phyloP scores from a whole-genome alignment of 2,888 invertebrate species.

The Mycogona germanica region DNA sequence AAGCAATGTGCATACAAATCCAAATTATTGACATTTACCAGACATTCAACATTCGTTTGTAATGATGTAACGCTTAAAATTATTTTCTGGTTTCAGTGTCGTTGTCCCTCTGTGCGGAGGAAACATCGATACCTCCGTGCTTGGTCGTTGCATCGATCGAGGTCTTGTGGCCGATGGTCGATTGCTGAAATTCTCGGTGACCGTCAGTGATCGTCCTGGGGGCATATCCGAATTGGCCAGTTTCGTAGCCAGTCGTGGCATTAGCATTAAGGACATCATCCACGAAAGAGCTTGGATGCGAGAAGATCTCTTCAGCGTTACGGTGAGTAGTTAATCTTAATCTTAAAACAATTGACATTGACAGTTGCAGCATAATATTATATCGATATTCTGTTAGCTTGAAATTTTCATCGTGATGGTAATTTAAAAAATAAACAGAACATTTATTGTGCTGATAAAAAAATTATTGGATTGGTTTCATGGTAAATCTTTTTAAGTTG shows the following conservation, averaged over 20 bases:
- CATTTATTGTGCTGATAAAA: too few species aligned
- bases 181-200: conserved; percentile 55
- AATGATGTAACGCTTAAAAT: not conserved
- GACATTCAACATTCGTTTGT: not conserved
- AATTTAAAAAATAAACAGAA: too few species aligned
- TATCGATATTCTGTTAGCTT: too few species aligned
- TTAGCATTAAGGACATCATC: conserved; percentile 88
- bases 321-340: conserved; percentile 28
- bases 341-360: conserved; percentile 1
- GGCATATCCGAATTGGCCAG: conserved; percentile 74
- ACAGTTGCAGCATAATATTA: too few species aligned
- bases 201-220: conserved; percentile 73
- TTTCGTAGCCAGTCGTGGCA: conserved; percentile 59
- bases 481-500: too few species aligned
- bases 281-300: conserved; percentile 92
- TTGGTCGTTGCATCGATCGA: conserved; percentile 75
- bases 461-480: too few species aligned
- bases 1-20: conserved; percentile 7
- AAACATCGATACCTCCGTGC: conserved; percentile 82
- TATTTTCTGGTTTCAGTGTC: conserved; percentile 47
- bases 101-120: conserved; percentile 75
- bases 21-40: not conserved
- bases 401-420: too few species aligned
- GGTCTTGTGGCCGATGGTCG: conserved; percentile 73
- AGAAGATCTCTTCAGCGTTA: conserved; percentile 71